Conservation (phyloP, 2,888 invertebrate genomes). For the Ariolimax columbianus region DNA sequence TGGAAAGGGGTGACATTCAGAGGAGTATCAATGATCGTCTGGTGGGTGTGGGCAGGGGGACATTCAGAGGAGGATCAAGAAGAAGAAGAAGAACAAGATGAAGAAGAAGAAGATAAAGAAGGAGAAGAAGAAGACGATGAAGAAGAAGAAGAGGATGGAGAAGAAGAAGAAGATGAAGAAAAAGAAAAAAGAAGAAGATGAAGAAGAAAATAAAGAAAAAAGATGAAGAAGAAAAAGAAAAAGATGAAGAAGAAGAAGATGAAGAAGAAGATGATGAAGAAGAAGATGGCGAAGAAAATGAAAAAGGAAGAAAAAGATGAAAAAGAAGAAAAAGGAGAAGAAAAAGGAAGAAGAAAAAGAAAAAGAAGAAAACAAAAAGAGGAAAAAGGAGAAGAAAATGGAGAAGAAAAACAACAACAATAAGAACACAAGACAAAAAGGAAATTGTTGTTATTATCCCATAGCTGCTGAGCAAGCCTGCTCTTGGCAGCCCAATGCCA, state of each 20-base stretch:
- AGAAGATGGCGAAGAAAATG: neutral
- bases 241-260: too few species aligned
- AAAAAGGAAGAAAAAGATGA: neutral
- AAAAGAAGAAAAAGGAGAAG: neutral
- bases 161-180: neutral
- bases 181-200: neutral
- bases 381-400: too few species aligned
- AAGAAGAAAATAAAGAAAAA: neutral
- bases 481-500: too few species aligned
- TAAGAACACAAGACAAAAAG: too few species aligned
- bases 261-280: too few species aligned
- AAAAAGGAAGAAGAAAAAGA: neutral
- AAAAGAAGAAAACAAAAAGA: neutral
- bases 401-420: too few species aligned
- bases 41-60: neutral
- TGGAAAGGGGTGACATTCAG: too few species aligned
- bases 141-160: neutral
- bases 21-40: too few species aligned
- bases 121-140: too few species aligned
- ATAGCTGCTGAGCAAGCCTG: too few species aligned
- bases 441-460: too few species aligned
- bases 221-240: neutral
- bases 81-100: slow-evolving; percentile 13
- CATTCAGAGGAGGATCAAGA: slow-evolving; percentile 11
- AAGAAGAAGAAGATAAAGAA: slow-evolving; percentile 10